A percentile compares a stretch with the other conserved stretches of the same genome.
Evolutionary conservation across 2,797 vertebrate species (phyloP).

Genomic region (Oreochromis grahami): DNA sequence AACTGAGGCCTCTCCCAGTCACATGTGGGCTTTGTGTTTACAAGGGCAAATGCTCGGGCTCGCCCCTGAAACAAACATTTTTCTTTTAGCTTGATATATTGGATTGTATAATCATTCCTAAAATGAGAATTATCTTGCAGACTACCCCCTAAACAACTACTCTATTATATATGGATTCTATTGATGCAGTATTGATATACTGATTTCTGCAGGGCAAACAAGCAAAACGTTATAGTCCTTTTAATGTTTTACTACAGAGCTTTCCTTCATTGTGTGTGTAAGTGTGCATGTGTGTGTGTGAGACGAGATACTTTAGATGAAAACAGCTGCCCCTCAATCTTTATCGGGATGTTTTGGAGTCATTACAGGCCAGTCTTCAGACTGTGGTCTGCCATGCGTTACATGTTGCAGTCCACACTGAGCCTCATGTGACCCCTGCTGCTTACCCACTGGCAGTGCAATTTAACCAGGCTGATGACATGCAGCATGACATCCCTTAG

Average conservation of each 20-base stretch:
- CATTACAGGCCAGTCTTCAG: conserved; percentile 74
- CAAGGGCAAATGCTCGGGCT: conserved; percentile 64
- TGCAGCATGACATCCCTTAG: conserved; percentile 67
- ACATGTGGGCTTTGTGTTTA: conserved; percentile 71
- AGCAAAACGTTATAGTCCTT: conserved; percentile 16
- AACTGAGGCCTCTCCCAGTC: conserved; percentile 70
- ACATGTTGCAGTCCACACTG: conserved; percentile 68
- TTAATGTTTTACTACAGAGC: conserved; percentile 30
- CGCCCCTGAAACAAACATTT: conserved; percentile 43
- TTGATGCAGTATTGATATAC: conserved; percentile 62
- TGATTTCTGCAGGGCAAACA: conserved; percentile 46
- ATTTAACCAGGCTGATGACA: conserved; percentile 78
- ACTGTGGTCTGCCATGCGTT: conserved; percentile 73
- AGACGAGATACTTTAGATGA: conserved; percentile 46
- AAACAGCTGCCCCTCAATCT: conserved; percentile 68
- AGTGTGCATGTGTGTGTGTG: background rate
- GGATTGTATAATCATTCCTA: conserved; percentile 36
- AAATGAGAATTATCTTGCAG: conserved; percentile 33
- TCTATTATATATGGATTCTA: conserved; percentile 34
- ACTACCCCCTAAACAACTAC: conserved; percentile 9
- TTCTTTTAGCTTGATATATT: conserved; percentile 8
- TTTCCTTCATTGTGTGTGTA: conserved; percentile 1
- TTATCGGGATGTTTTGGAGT: conserved; percentile 73
- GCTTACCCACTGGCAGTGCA: conserved; percentile 79
- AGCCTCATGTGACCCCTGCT: conserved; percentile 83